Evolutionary conservation across 2,888 invertebrate species (phyloP), one percentile per base, ranked within the genome.

Genomic region (Melangyna quadrimaculata): DNA sequence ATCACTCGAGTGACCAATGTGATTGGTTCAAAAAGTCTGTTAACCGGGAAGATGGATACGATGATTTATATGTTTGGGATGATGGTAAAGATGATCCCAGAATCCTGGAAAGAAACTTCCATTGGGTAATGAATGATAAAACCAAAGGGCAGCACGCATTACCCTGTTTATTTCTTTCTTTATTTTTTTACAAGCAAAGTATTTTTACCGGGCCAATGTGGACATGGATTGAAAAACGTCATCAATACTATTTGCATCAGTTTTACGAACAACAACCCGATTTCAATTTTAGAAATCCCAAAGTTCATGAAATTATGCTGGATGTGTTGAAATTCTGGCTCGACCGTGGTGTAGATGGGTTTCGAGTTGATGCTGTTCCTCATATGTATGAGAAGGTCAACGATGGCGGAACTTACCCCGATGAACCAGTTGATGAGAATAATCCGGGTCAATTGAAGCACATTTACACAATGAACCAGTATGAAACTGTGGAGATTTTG

Each of bases 1-100:
- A 96, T 90, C 97, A 97, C 89, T 94, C 95, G 1, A 96, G 96
- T 81, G 94, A 96, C 88, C 93, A 96, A 89, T 96, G 97, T 90
- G 94, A 94, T 48, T 98, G 98, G 98, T 98, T 98, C 90, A 89
- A 93, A 75, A 94, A 95, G 89, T 97, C 97, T 3, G 91, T 95
- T 7, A 92, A 93, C 57, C 93, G 93, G 9, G 93, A 93, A 61
- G 93, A 94, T 0, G 94, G 94, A 0, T 97, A 94, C 89, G 94
- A 94, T 27, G 95, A 97, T 89, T 97, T 94, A 90, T 97, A 96
- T 90, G 91, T 96, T 0, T 97, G 97, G 97, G 93, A 93, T 5
- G 94, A 95, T 77, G 94, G 94, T 0, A 95, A 93, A 29, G 3
- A 88, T 0, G 89, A 91, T 79, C 51, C 80, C 32, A 61, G 0